Base-by-base conservation (phyloP, 2,797 vertebrate genomes). In the Rhinichthys osculus region DNA sequence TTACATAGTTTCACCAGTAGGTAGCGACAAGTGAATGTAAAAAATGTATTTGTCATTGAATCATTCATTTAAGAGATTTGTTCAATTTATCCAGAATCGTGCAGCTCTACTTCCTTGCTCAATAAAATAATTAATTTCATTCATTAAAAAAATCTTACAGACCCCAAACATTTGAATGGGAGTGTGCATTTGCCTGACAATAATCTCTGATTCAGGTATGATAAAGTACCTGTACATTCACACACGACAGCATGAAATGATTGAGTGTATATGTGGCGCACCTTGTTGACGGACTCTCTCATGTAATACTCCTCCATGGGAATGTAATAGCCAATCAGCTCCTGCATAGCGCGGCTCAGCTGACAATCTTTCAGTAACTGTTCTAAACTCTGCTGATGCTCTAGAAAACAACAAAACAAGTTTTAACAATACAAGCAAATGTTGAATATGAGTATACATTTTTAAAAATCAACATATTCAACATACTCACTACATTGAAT, bases 251-350 rank as follows among this genome's bases (percentile, higher is more conserved):
- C 33, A 72, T 13, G 13, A 33, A 59, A n/a, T 27, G 1, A 59
- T 19, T 44, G 13, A 17, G 21, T 66, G 11, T 38, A 42, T 44
- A 1, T 35, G 27, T 40, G 14, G 23, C 35, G 1, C 89, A 99
- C 98, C 97, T 99, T 99, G 93, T 96, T 99, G 86, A 99, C 97
- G 0, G 97, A 97, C 92, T 99, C 98, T 85, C 97, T 96, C 98
- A 99, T 99, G 95, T 98, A 99, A 90, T 98, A 99, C 87, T 99
- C 97, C 88, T 99, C 98, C 98, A 99, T 99, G 67, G 98, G 98
- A 89, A 99, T 96, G 80, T 99, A 99, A 83, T 96, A 98, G 67
- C 98, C 98, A 80, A 99, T 99, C 88, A 99, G 94, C 92, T 99
- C 98, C 91, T 99, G 98, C 97, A 99, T 98, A 67, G 94, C 96